Evolutionary conservation across 1,140 invertebrate species (phyloP).

Genomic region (Nilaparvata lugens): DNA sequence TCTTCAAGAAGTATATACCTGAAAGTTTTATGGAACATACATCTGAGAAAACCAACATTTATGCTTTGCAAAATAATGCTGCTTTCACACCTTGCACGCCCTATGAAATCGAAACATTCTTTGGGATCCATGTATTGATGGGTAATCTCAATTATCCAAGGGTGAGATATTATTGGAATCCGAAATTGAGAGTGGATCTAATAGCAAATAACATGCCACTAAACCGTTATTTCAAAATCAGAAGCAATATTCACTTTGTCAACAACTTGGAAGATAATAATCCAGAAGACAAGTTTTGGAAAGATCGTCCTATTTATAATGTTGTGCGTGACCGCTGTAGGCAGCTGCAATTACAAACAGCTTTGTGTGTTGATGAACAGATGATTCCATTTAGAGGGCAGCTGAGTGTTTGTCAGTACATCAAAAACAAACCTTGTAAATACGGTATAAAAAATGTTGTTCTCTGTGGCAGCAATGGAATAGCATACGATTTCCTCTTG

Average conservation of each 20-base stretch:
- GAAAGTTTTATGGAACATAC: not conserved
- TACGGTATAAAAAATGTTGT: constrained; percentile 16
- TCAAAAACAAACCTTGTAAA: constrained; percentile 9
- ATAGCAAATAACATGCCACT: constrained; percentile 1
- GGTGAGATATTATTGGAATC: constrained; percentile 6
- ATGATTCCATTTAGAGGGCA: constrained; percentile 13
- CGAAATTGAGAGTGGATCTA: constrained; percentile 3
- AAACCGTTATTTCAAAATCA: constrained; percentile 10
- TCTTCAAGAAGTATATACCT: not conserved
- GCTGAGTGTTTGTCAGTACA: constrained; percentile 1
- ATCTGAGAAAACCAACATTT: constrained; percentile 3
- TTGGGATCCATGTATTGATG: constrained; percentile 12
- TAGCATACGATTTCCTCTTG: constrained; percentile 10
- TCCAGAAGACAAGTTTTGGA: constrained; percentile 6
- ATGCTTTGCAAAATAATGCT: not conserved
- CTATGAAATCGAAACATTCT: not conserved
- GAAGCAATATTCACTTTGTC: not conserved
- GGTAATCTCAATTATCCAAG: constrained; percentile 9
- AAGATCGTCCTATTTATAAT: constrained; percentile 13
- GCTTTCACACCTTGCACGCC: not conserved
- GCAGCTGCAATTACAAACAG: constrained; percentile 1
- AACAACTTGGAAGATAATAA: not conserved
- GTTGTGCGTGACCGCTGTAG: not conserved
- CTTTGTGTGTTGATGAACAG: constrained; percentile 12
- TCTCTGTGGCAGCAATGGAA: constrained; percentile 9